These are phyloP conservation scores for Hepsetus odoe DNA, from an alignment of 2,113 vertebrate genomes.

Conservation along the genomic window DNA sequence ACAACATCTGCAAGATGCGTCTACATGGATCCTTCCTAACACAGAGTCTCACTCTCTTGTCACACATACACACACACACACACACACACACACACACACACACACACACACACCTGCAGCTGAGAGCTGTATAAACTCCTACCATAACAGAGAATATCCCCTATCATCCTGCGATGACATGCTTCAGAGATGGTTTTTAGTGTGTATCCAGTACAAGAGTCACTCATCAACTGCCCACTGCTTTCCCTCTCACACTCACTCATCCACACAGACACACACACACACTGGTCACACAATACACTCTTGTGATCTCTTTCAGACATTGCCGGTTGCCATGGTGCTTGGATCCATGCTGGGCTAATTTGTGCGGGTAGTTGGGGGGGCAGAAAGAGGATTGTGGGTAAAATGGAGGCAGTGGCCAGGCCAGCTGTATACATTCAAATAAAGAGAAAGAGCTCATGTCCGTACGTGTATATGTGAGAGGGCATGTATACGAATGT, in stretches of 20 bases:
- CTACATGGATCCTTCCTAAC: neutral
- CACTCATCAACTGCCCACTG: conserved; percentile 44
- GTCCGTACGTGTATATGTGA: neutral
- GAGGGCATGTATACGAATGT: neutral
- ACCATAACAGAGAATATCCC: conserved; percentile 6
- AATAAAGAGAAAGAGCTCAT: conserved; percentile 43
- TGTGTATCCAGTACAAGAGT: conserved; percentile 24
- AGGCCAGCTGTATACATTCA: conserved; percentile 68
- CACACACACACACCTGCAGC: neutral
- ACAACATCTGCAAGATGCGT: neutral
- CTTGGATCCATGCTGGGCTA: conserved; percentile 77
- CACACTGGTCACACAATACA: conserved; percentile 35
- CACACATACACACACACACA: neutral
- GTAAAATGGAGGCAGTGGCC: conserved; percentile 35
- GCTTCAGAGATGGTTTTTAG: conserved; percentile 6
- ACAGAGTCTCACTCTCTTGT: neutral
- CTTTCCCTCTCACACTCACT: neutral
- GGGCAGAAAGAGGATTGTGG: conserved; percentile 41
- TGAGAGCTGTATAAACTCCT: conserved; percentile 13
- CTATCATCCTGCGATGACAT: conserved; percentile 26
- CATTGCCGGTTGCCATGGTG: conserved; percentile 72
- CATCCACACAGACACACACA: conserved; percentile 33
- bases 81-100: neutral
- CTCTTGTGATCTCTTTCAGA: conserved; percentile 42
- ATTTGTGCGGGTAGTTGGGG: conserved; percentile 69